Evolutionary conservation across 2,888 invertebrate species (phyloP), one percentile per base, ranked within the genome.

Genomic region (Agrochola litura): DNA sequence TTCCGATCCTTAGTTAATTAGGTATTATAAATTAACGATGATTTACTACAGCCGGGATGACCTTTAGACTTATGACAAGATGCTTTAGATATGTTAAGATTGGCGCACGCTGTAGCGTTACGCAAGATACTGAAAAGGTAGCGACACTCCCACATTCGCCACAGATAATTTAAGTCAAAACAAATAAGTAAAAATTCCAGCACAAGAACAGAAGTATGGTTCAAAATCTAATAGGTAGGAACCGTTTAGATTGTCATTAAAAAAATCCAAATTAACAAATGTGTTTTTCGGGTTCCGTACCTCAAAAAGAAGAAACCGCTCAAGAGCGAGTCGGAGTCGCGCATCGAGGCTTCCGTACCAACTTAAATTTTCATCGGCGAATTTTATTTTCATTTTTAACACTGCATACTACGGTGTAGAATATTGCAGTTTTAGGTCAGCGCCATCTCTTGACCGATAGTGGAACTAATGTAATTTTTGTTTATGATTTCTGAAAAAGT

Each of bases 21-120:
- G n/a, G n/a, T n/a, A n/a, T n/a, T 19, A 65, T 2, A 25, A 61
- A 61, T 22, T 37, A 60, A 41, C 14, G 3, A 61, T 61, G 61
- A 56, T 43, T 71, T 22, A 41, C 8, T 65, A 22, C 43, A 2
- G 3, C 60, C 37, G 6, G 10, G 43, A 6, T 60, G 54, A 54
- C 25, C 83, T 76, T 64, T 83, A 25, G 25, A 76, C 82, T 67
- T n/a, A 41, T 52, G n/a, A 76, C 49, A 37, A 46, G 43, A 52
- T 58, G 22, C 22, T 69, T 65, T 12, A 41, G 10, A 6, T 68
- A 43, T 12, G 30, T n/a, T 2, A 9, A 22, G 49, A 19, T 37
- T 37, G 22, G 52, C 58, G 12, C 52, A 52, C n/a, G 46, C 25
- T 67, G 12, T 2, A 49, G 14, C 6, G 52, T 79, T 52, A 58